Base-by-base conservation (phyloP, 2,888 invertebrate species). In the Eilema sororculum region DNA sequence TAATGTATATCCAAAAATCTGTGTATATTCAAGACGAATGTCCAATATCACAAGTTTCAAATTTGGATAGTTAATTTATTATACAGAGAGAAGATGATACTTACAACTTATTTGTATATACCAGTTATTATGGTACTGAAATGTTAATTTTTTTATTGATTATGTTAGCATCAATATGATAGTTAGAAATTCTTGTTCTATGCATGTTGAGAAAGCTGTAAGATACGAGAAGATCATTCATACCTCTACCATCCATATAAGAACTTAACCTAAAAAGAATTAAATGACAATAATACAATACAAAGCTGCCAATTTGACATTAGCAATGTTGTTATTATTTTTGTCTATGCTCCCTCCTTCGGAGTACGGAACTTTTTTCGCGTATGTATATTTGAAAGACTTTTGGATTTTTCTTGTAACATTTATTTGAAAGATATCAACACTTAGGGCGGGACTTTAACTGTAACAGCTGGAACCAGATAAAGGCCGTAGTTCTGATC, bases 171-270 rank as follows among this genome's bases (percentile, higher is more conserved):
- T 16, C 12, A 58, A 58, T 58, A 5, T 58, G 6, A n/a, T n/a
- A n/a, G n/a, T 8, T n/a, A 52, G 52, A n/a, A 52, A 52, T 20
- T 52, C 20, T n/a, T 52, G 52, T n/a, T 52, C n/a, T 52, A n/a
- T 52, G 52, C 52, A 52, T 52, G 9, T 52, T 52, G n/a, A n/a
- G 20, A 52, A n/a, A 52, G 20, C n/a, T 52, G 3, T 52, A 52
- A 52, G 9, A n/a, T 52, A 52, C 46, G n/a, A 58, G 25, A 28
- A 58, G 58, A 25, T 16, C 16, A 13, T 58, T 25, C 58, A 25
- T 28, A 25, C 58, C 58, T 58, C 58, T 58, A 58, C 58, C 58
- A 58, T 58, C 2, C 58, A 28, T 52, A 20, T 46, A 46, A 46
- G 13, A 1, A 58, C 13, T 10, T 25, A 58, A 58, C 58, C 25